Evolutionary conservation across 2,113 vertebrate genomes (phyloP).

Genomic region (Thunnus maccoyii): DNA sequence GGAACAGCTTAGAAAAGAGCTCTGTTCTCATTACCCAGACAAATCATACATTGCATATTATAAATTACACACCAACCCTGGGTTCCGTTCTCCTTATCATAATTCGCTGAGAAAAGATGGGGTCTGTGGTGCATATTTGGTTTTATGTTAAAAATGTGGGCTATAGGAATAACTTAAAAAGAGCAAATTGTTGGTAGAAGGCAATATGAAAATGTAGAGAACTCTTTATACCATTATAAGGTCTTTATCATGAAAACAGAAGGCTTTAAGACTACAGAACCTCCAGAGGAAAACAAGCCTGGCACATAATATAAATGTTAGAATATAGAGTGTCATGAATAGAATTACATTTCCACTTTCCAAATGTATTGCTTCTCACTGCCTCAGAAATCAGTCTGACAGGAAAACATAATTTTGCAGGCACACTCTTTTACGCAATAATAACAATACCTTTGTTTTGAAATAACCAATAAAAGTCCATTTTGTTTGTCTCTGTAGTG

Average conservation of each 20-base stretch:
- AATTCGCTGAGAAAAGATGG: conserved; percentile 50
- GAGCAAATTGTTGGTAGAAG: conserved; percentile 42
- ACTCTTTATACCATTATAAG: conserved; percentile 48
- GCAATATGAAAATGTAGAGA: conserved; percentile 46
- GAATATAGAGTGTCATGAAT: conserved; percentile 75
- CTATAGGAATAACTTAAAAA: conserved; percentile 45
- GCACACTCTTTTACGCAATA: conserved; percentile 55
- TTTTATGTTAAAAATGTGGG: conserved; percentile 55
- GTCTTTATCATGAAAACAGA: conserved; percentile 66
- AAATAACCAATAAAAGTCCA: conserved; percentile 59
- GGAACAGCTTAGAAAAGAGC: conserved; percentile 72
- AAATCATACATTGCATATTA: conserved; percentile 78
- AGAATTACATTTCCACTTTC: conserved; percentile 77
- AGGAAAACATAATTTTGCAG: conserved; percentile 63
- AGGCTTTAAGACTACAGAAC: conserved; percentile 56
- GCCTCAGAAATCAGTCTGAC: conserved; percentile 72
- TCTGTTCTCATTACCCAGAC: conserved; percentile 82
- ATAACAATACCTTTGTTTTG: conserved; percentile 74
- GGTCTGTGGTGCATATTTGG: conserved; percentile 65
- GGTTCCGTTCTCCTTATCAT: conserved; percentile 49
- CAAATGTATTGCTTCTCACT: conserved; percentile 65
- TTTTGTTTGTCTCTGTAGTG: conserved; percentile 52
- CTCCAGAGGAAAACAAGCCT: conserved; percentile 61
- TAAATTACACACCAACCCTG: conserved; percentile 70
- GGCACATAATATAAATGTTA: conserved; percentile 70